Percentiles rank a stretch among this genome's conserved stretches.
Conservation (phyloP, 1,140 invertebrate genomes). For the Papilio polytes region DNA sequence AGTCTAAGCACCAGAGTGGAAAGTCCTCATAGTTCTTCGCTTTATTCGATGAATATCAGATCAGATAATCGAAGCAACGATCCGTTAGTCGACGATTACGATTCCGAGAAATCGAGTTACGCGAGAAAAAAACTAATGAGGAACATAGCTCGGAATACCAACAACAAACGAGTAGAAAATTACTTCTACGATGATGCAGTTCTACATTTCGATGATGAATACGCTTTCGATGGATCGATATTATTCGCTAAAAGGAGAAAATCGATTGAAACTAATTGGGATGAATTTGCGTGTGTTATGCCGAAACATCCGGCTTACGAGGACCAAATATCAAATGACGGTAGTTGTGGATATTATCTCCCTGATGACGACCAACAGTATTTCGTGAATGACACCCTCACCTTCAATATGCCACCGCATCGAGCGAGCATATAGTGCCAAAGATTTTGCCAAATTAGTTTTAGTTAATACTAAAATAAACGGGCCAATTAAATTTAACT, state of each 20-base stretch:
- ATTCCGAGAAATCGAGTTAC: conserved; percentile 80
- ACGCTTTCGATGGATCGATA: conserved; percentile 79
- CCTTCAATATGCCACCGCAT: conserved; percentile 75
- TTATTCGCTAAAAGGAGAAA: conserved; percentile 80
- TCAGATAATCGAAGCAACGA: conserved; percentile 79
- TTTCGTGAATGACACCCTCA: conserved; percentile 79
- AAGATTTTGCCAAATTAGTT: conserved; percentile 56
- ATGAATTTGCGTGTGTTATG: conserved; percentile 62
- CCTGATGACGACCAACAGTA: conserved; percentile 75
- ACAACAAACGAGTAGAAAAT: conserved; percentile 64
- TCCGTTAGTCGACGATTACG: conserved; percentile 79
- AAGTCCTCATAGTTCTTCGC: conserved; percentile 72
- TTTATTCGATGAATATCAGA: conserved; percentile 75
- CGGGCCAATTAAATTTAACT: conserved; percentile 75
- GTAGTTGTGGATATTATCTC: conserved; percentile 80
- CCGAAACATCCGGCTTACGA: conserved; percentile 53
- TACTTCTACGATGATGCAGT: conserved; percentile 83
- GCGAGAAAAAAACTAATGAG: conserved; percentile 79
- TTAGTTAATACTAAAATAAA: conserved; percentile 59
- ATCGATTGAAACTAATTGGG: conserved; percentile 72
- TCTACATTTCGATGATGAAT: conserved; percentile 79
- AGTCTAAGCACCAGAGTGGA: conserved; percentile 57
- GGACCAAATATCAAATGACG: conserved; percentile 78
- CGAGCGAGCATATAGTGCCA: conserved; percentile 74
- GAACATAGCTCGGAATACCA: conserved; percentile 79